Percentiles rank a stretch among this genome's conserved stretches.
phyloP scores from a whole-genome alignment of 2,113 vertebrate genomes.

The Neodon shergylaensis region DNA sequence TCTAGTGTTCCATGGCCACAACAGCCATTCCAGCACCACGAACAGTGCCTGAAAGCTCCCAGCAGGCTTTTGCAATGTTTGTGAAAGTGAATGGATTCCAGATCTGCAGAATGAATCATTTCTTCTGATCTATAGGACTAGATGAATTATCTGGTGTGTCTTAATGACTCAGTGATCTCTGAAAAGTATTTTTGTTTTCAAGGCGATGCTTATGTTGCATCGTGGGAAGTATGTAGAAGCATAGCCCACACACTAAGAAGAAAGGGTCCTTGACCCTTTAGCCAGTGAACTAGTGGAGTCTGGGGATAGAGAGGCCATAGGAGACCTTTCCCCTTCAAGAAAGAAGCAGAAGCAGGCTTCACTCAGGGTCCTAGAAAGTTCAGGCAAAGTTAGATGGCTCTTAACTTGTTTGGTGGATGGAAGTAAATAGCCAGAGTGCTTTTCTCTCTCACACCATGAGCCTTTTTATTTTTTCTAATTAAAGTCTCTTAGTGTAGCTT shows the following conservation, averaged over 20 bases:
- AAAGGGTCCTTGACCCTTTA: background rate
- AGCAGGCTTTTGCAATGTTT: background rate
- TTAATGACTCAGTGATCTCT: background rate
- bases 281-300: background rate
- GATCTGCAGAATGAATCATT: background rate
- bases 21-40: slow-evolving; percentile 64
- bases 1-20: slow-evolving; percentile 27
- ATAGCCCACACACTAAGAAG: background rate
- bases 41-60: slow-evolving; percentile 56
- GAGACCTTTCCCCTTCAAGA: background rate
- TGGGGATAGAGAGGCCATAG: background rate
- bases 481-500: background rate
- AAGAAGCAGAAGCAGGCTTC: background rate
- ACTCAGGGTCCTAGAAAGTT: background rate
- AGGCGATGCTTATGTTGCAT: background rate
- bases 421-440: background rate
- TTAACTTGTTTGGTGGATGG: background rate
- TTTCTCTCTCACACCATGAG: background rate
- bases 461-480: background rate
- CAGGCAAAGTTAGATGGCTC: slow-evolving; percentile 3
- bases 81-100: background rate
- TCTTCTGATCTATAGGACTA: background rate
- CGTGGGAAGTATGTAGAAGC: background rate
- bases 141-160: background rate
- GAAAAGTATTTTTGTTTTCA: slow-evolving; percentile 45